These are phyloP conservation scores for Alces alces DNA, from an alignment of 2,113 vertebrate species.

Conservation along the genomic window DNA sequence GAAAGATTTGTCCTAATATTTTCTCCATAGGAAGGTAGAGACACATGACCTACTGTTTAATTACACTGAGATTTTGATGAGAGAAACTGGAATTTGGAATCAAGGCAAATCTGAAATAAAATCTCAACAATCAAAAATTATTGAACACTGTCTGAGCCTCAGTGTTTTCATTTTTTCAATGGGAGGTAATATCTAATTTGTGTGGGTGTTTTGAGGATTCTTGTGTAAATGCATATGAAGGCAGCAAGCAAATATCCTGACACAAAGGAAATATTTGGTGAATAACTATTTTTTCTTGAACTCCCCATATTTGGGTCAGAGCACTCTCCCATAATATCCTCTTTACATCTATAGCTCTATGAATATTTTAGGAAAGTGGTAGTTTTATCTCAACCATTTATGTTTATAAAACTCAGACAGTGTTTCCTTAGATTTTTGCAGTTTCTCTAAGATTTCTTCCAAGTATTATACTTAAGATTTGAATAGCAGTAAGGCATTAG, in stretches of 20 bases:
- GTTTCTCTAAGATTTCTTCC: background rate
- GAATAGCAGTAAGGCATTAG: background rate
- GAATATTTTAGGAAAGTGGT: background rate
- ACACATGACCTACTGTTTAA: background rate
- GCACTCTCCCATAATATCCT: background rate
- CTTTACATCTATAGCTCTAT: background rate
- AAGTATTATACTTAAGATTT: background rate
- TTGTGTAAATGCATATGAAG: background rate
- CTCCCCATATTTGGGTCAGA: background rate
- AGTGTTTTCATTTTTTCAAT: background rate
- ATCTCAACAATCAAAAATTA: background rate
- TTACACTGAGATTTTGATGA: background rate
- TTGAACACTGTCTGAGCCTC: background rate
- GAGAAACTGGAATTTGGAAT: background rate
- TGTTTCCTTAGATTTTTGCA: background rate
- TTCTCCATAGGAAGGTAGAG: background rate
- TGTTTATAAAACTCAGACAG: background rate
- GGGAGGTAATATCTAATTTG: background rate
- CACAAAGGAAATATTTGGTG: background rate
- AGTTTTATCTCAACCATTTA: background rate
- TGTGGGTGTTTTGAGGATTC: background rate
- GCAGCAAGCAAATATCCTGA: background rate
- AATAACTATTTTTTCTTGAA: background rate
- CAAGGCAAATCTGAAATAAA: background rate
- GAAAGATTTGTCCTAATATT: background rate